Conservation (phyloP, 2,888 invertebrate genomes). For the Xylocampa areola region DNA sequence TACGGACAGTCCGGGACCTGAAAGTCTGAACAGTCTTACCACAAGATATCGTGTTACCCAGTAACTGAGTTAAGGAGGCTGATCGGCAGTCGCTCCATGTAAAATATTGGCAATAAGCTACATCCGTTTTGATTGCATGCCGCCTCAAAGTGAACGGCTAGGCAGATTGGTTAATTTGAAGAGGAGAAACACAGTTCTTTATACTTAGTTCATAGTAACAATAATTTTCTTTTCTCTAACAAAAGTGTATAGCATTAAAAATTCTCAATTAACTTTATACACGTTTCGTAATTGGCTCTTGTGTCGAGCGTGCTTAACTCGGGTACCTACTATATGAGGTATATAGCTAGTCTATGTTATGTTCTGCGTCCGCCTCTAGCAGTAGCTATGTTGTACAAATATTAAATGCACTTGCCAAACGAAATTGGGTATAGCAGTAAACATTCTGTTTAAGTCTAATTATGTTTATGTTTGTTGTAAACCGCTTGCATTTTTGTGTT, state of each 20-base stretch:
- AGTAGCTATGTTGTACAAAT: slow-evolving; percentile 5
- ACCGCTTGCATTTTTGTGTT: background rate
- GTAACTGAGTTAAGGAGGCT: too few species aligned
- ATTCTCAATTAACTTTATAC: slow-evolving; percentile 25
- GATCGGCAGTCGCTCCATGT: too few species aligned
- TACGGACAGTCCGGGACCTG: too few species aligned
- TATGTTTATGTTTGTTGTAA: background rate
- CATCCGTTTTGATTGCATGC: too few species aligned
- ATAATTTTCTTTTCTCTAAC: too few species aligned
- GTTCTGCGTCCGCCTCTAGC: slow-evolving; percentile 6
- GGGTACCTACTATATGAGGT: slow-evolving; percentile 21
- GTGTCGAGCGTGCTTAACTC: slow-evolving; percentile 3
- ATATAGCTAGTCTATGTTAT: background rate
- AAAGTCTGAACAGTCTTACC: too few species aligned
- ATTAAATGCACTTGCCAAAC: slow-evolving; percentile 28
- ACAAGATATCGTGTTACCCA: too few species aligned
- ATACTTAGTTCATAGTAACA: too few species aligned
- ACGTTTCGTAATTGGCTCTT: slow-evolving; percentile 17
- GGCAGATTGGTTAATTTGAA: too few species aligned
- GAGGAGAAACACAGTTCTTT: background rate
- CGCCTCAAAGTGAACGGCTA: too few species aligned
- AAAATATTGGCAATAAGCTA: too few species aligned
- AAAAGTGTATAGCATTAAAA: background rate
- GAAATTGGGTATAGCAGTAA: too few species aligned
- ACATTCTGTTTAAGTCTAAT: slow-evolving; percentile 9